Evolutionary conservation across 2,797 vertebrate species (phyloP), one percentile per base, ranked within the genome.

Genomic region (Gallinago stenura): DNA sequence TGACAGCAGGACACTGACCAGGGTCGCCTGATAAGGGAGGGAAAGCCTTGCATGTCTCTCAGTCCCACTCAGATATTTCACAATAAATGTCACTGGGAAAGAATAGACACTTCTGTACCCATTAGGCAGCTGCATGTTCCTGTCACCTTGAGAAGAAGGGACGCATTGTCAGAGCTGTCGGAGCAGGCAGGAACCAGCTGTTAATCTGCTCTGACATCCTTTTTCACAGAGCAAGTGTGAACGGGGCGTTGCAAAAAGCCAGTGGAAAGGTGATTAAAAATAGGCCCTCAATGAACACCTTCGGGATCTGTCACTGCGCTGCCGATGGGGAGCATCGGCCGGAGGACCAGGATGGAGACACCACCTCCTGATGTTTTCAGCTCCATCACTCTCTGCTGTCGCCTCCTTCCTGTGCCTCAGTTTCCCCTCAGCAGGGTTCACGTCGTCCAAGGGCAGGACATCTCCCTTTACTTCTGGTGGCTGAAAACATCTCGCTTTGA

Each of bases 1-100:
- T 99, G 98, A 99, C 98, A 98, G 98, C 97, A 98, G 98, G 98
- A 99, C 98, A 98, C 97, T 99, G 98, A 99, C 98, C 99, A 99
- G 99, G 98, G 98, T 98, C 96, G 83, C 95, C 98, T 98, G 98
- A 99, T 99, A 99, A 99, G 98, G 93, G 70, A 95, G 96, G 97
- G 96, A 98, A 97, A 97, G 96, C 97, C 96, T 98, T 97, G 97
- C 98, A 97, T 98, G 97, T 97, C 96, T 97, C 97, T 93, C 95
- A 90, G 95, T 95, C 95, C 97, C 96, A 97, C 97, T 97, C 95
- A 96, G 97, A 97, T 98, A 95, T 97, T 98, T 98, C 97, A 98
- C 97, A 98, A 97, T 96, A 96, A 97, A 97, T 97, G 97, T 98
- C 97, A 97, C 94, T 90, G 94, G 93, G 95, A 96, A 97, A 98